Evolutionary conservation across 2,797 vertebrate genomes (phyloP).

Genomic region (Chiroxiphia lanceolata): DNA sequence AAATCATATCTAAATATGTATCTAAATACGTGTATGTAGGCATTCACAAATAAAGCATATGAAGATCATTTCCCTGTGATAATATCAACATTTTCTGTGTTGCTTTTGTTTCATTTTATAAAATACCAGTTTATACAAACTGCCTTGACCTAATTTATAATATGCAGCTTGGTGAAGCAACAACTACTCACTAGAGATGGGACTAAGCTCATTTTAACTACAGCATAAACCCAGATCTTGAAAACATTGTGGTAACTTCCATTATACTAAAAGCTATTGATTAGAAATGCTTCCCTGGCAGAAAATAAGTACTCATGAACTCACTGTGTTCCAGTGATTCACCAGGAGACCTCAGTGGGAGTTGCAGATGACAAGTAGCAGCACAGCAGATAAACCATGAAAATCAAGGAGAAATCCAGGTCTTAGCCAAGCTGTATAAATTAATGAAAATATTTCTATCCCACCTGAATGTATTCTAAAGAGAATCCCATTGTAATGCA

Average conservation of each 20-base stretch:
- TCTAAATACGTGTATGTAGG: neutral
- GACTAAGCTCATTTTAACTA: slow-evolving; percentile 23
- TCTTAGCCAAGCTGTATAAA: neutral
- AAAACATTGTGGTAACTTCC: slow-evolving; percentile 13
- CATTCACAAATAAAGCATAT: neutral
- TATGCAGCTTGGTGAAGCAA: neutral
- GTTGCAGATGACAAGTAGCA: neutral
- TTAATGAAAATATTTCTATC: neutral
- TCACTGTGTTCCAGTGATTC: neutral
- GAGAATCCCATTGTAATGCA: neutral
- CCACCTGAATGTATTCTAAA: neutral
- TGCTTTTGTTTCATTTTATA: neutral
- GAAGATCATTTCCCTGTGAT: neutral
- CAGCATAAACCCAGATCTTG: neutral
- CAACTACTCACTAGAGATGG: neutral
- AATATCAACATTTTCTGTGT: neutral
- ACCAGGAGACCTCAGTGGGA: neutral
- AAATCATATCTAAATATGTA: neutral
- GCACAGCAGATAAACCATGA: neutral
- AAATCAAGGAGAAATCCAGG: neutral
- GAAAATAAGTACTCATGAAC: neutral
- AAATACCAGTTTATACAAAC: neutral
- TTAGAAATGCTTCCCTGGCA: neutral
- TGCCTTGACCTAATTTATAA: neutral
- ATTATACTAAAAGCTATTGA: slow-evolving; percentile 53